phyloP scores from a whole-genome alignment of 2,888 invertebrate genomes.

The Hydraecia micacea region DNA sequence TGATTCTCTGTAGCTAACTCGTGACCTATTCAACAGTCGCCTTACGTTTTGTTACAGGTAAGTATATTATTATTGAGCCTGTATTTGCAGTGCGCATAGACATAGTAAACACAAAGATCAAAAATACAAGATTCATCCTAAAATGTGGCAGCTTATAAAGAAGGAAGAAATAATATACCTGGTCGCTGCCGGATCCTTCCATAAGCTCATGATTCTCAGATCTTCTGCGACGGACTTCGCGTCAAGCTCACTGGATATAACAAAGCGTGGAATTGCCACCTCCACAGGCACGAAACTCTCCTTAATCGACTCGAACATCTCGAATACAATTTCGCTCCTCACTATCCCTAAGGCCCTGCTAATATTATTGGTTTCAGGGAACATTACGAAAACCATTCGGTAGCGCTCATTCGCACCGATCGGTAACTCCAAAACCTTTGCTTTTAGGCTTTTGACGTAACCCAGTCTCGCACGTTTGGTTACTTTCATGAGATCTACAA shows the following conservation, averaged over 20 bases:
- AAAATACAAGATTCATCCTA: neutral
- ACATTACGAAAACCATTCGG: conserved; percentile 26
- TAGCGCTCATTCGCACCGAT: conserved; percentile 43
- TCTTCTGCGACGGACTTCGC: conserved; percentile 33
- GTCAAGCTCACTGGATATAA: conserved; percentile 39
- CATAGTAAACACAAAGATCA: neutral
- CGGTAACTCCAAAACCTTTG: conserved; percentile 48
- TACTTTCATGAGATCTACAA: conserved; percentile 55
- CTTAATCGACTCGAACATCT: conserved; percentile 34
- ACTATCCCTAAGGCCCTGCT: neutral
- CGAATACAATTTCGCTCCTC: neutral
- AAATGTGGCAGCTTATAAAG: neutral
- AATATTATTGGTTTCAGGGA: conserved; percentile 13
- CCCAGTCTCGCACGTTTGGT: conserved; percentile 42
- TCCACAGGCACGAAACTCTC: conserved; percentile 35
- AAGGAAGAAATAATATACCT: conserved; percentile 32
- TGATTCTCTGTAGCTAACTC: neutral
- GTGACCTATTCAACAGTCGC: neutral
- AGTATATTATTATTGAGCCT: neutral
- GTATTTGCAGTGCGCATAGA: neutral
- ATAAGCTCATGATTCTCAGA: conserved; percentile 43
- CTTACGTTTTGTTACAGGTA: neutral
- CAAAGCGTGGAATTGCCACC: conserved; percentile 48
- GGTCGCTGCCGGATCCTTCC: conserved; percentile 51
- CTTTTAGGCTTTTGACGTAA: conserved; percentile 38